Base-by-base conservation (phyloP, 2,113 vertebrate species). In the Spermophilus dauricus region DNA sequence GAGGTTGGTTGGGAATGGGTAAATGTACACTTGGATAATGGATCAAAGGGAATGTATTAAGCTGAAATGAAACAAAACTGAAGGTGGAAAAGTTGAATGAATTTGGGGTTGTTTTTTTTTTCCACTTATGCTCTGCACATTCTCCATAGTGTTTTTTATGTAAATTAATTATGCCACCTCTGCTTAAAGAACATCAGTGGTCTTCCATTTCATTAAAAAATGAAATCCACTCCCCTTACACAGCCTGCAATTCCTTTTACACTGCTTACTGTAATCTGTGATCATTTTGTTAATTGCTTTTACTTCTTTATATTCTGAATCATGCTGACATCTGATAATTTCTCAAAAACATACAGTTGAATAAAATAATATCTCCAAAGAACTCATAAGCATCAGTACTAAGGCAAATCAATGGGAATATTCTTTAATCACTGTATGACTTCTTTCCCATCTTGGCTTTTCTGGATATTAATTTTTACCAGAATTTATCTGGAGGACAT, bases 281-380 rank as follows among this genome's bases (percentile, higher is more conserved):
- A 34, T 61, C 56, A 70, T 76, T 93, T 87, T 84, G 30, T 67
- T 53, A 67, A 9, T 32, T 2, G 3, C 37, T 67, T 88, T 80
- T 83, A n/a, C 39, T 51, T 63, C 28, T 91, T 93, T 96, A 56
- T 12, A 70, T 91, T 45, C 67, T 82, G 53, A 94, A 80, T 56
- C 24, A 34, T 42, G 39, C 37, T 89, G 61, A 48, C 24, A 75
- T 10, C 28, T 18, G 32, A 24, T 30, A 69, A 58, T 75, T 81
- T 2, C 26, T 93, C 76, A 77, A 85, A 91, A 93, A 24, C n/a
- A 63, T 53, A n/a, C 28, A 37, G 48, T 45, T 53, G 26, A 96
- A 91, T 85, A 12, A 95, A 93, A 91, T 11, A 91, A 58, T 42
- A 4, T 8, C 73, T 51, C 12, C 22, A 42, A 18, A 84, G 24